Percentiles rank a stretch among this genome's conserved stretches.
Evolutionary conservation across 2,113 vertebrate genomes (phyloP).

Genomic region (Ardeotis arabs): DNA sequence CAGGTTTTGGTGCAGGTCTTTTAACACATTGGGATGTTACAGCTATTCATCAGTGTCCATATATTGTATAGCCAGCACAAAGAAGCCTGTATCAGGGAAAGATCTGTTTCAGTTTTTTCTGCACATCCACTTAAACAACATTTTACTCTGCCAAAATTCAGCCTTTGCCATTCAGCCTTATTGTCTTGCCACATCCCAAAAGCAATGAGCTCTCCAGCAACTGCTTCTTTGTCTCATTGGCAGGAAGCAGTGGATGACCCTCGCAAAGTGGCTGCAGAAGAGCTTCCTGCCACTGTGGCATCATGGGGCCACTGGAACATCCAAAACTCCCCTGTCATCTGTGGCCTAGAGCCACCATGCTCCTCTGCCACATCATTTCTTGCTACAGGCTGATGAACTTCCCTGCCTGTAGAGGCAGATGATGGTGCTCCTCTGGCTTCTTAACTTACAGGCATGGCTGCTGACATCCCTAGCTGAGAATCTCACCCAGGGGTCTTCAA

Average conservation of each 20-base stretch:
- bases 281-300: background rate
- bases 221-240: background rate
- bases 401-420: background rate
- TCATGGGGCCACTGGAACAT: background rate
- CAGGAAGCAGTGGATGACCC: background rate
- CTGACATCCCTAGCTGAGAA: background rate
- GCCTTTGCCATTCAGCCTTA: background rate
- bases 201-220: background rate
- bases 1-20: background rate
- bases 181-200: background rate
- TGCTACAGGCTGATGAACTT: background rate
- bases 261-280: background rate
- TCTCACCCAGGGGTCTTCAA: background rate
- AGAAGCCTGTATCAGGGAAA: background rate
- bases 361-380: background rate
- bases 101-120: background rate
- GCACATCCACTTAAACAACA: background rate
- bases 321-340: background rate
- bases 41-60: background rate
- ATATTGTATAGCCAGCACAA: background rate
- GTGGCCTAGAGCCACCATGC: fast-evolving
- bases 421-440: background rate
- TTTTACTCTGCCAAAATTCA: background rate
- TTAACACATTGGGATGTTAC: background rate
- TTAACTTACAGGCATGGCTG: background rate